phyloP scores from a whole-genome alignment of 2,797 vertebrate species.

The Crypturellus tataupa region DNA sequence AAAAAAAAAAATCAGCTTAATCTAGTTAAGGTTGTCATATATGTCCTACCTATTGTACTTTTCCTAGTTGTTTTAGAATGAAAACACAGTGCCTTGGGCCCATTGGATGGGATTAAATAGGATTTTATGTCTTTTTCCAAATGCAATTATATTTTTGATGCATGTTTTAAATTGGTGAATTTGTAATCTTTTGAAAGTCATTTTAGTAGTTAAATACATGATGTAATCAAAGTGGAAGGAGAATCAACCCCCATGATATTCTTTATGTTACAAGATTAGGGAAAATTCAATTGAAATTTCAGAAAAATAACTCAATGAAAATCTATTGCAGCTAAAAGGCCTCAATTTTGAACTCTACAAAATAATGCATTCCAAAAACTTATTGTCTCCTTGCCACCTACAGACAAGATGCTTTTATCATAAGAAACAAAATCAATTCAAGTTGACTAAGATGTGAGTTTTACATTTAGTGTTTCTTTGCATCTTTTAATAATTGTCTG shows the following conservation, averaged over 20 bases:
- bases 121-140: neutral
- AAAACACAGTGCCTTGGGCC: neutral
- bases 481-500: neutral
- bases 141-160: neutral
- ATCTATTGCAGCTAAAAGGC: neutral
- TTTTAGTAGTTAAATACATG: neutral
- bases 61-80: neutral
- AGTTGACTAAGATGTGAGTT: neutral
- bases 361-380: neutral
- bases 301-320: neutral
- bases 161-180: neutral
- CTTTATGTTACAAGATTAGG: neutral
- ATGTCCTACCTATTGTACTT: neutral
- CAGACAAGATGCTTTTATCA: neutral
- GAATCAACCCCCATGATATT: accelerated
- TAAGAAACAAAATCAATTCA: neutral
- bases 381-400: neutral
- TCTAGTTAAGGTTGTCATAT: neutral
- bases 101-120: neutral
- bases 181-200: neutral
- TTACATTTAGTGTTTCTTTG: neutral
- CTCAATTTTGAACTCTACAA: neutral
- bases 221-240: neutral
- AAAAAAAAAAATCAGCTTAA: neutral
- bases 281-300: neutral